These are phyloP conservation scores for Chouioia cunea DNA, from an alignment of 2,888 invertebrate genomes.

Conservation along the genomic window DNA sequence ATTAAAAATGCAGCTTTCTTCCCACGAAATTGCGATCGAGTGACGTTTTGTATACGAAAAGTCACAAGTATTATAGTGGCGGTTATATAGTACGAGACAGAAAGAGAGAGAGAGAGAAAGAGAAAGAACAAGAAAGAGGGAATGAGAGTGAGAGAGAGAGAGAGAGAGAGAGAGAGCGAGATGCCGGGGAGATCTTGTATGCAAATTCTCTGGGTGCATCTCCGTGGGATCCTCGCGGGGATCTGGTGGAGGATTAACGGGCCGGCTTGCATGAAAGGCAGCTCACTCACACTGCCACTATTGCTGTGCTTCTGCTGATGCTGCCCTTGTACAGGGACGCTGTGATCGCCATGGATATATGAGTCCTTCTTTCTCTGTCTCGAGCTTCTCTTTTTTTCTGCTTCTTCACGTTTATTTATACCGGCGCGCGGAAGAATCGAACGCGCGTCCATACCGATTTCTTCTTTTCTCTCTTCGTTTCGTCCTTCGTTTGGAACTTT, in stretches of 20 bases:
- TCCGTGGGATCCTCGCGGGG: conserved; percentile 68
- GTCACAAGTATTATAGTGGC: conserved; percentile 21
- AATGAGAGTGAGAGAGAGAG: conserved; percentile 44
- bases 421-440: conserved; percentile 15
- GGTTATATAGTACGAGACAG: conserved; percentile 57
- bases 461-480: conserved; percentile 1
- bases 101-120: conserved; percentile 9
- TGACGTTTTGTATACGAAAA: conserved; percentile 12
- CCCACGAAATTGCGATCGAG: conserved; percentile 31
- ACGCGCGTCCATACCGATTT: conserved; percentile 4
- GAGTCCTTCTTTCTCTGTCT: conserved; percentile 45
- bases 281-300: conserved; percentile 39
- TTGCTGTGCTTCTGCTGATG: conserved; percentile 39
- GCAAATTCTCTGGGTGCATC: conserved; percentile 68
- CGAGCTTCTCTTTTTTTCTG: conserved; percentile 37
- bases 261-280: conserved; percentile 68
- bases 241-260: conserved; percentile 68
- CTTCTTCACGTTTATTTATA: conserved; percentile 33
- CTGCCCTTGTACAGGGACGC: conserved; percentile 23
- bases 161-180: conserved; percentile 53
- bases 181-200: conserved; percentile 68
- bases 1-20: conserved; percentile 29
- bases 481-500: conserved; percentile 19
- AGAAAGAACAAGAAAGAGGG: conserved; percentile 43
- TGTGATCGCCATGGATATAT: conserved; percentile 26